Conservation (phyloP, 2,888 invertebrate genomes). For the Dicycla oo region DNA sequence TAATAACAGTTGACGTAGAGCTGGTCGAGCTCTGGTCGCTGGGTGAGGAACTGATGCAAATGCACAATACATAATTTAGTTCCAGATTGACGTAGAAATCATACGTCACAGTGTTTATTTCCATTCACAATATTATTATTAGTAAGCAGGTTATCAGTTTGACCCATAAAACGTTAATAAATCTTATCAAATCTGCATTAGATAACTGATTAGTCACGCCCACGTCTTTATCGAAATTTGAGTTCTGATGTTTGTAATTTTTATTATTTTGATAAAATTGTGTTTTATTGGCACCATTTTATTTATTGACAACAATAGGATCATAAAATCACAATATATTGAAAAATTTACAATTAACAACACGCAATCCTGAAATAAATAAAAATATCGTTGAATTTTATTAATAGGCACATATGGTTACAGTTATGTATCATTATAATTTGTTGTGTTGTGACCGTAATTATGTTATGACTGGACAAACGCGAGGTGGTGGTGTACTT, state of each 20-base stretch:
- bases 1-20: neutral
- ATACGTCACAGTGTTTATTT: constrained; percentile 54
- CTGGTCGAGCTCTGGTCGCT: too few relatives aligned
- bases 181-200: constrained; percentile 64
- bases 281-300: constrained; percentile 5
- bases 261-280: neutral
- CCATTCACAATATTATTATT: constrained; percentile 51
- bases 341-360: neutral
- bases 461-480: too few relatives aligned
- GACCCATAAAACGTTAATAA: constrained; percentile 62
- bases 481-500: too few relatives aligned
- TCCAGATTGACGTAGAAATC: constrained; percentile 13
- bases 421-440: constrained; percentile 32
- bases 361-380: neutral
- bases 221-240: constrained; percentile 42
- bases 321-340: neutral
- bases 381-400: neutral
- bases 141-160: constrained; percentile 59
- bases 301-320: neutral
- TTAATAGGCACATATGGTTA: constrained; percentile 10
- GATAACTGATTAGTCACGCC: constrained; percentile 53
- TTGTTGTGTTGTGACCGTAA: too few relatives aligned
- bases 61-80: neutral
- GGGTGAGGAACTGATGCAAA: neutral
- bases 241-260: constrained; percentile 1